A percentile compares a stretch with the other conserved stretches of the same genome.
phyloP scores from a whole-genome alignment of 64 coral and sea anemone genomes.

The Montipora cactus region DNA sequence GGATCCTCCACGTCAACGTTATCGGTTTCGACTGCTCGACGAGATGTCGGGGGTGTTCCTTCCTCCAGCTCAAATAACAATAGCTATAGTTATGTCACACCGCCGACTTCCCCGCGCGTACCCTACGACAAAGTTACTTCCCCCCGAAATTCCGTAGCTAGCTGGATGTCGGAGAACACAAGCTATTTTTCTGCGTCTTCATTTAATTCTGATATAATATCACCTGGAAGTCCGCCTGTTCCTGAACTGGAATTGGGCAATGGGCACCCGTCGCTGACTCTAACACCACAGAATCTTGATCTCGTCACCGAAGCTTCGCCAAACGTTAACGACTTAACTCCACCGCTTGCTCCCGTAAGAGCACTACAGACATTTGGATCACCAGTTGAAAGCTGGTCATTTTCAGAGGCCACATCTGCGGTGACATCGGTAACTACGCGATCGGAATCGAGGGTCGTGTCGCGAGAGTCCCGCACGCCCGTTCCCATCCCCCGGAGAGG shows the following conservation, averaged over 20 bases:
- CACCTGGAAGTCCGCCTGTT: neutral
- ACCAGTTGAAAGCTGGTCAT: no score
- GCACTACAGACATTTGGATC: neutral
- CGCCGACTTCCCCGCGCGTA: constrained; percentile 17
- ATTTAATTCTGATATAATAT: constrained; percentile 9
- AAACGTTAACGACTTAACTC: neutral
- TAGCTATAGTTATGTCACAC: constrained; percentile 38
- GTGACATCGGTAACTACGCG: neutral
- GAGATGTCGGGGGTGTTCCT: neutral
- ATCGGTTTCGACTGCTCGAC: neutral
- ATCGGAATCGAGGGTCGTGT: neutral
- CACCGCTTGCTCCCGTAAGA: neutral
- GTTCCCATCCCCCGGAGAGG: constrained; percentile 21
- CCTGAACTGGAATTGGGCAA: neutral
- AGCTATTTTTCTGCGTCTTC: constrained; percentile 33
- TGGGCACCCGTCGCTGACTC: neutral
- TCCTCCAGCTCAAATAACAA: neutral
- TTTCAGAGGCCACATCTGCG: neutral
- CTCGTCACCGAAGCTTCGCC: neutral
- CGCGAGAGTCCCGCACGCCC: constrained; percentile 1
- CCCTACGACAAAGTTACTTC: neutral
- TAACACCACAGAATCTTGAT: constrained; percentile 11
- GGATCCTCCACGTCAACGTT: constrained; percentile 39
- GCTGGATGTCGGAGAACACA: constrained; percentile 29
- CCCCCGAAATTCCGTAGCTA: neutral